Evolutionary conservation across 2,888 invertebrate species (phyloP), one percentile per base, ranked within the genome.

Genomic region (Dicranocentrus wangi): DNA sequence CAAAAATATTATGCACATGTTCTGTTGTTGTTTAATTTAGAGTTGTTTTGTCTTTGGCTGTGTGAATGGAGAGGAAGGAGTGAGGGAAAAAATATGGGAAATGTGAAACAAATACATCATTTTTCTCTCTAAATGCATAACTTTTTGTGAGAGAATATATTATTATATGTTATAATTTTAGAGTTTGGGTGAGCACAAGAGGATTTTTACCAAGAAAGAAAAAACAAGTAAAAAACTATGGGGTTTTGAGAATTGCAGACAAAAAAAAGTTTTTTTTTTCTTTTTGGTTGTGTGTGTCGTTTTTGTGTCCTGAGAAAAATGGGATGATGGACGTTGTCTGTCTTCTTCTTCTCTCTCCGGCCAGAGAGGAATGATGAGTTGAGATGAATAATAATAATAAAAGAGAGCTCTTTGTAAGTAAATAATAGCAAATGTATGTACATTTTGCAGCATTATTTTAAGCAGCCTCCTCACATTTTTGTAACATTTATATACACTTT

Each of bases 261-360:
- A 65, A 55, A 72, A 68, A 28, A 15, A 55, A n/a, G n/a, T n/a
- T n/a, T n/a, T n/a, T n/a, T n/a, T n/a, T n/a, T n/a, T n/a, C n/a
- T n/a, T n/a, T n/a, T n/a, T 78, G 63, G 47, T 43, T 61, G 13
- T 61, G 8, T 58, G 60, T 68, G 51, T 70, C 23, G 39, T 79
- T 71, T 66, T 65, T 58, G 71, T 66, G 21, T 70, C 61, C 42
- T 63, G 53, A 25, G 43, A 63, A 70, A 70, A 65, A 71, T 69
- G 61, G 66, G 79, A 60, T 79, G 72, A 80, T 73, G 80, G 72
- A 73, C 80, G 80, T 80, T 73, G 80, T 80, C 80, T 73, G 73
- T 80, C 80, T 70, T 78, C 77, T 63, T 3, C 39, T n/a, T 75
- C n/a, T 27, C 23, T 21, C 55, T 19, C 5, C 13, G 2, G 10